Evolutionary conservation across 2,888 invertebrate genomes (phyloP).

Genomic region (Tromatobia lineatoria): DNA sequence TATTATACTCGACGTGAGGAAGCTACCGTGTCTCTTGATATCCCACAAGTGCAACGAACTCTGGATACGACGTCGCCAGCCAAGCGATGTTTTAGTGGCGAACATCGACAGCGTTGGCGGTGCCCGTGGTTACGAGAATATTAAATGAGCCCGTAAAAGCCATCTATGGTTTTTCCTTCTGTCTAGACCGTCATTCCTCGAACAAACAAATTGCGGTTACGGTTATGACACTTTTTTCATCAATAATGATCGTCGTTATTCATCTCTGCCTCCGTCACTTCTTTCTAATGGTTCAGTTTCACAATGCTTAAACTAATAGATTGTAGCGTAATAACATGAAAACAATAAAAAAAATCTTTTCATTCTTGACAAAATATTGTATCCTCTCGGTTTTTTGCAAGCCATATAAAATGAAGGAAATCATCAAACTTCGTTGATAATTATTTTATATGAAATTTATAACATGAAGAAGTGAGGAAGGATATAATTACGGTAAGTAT

Average conservation of each 20-base stretch:
- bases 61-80: conserved; percentile 17
- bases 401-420: too few species aligned
- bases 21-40: not conserved
- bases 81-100: conserved; percentile 6
- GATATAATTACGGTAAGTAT: too few species aligned
- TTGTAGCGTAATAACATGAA: too few species aligned
- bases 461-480: too few species aligned
- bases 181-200: conserved; percentile 44
- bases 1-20: too few species aligned
- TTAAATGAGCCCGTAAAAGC: not conserved
- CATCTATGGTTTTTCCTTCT: conserved; percentile 17
- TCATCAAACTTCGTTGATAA: too few species aligned
- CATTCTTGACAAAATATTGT: not conserved
- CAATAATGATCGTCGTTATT: too few species aligned
- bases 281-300: not conserved
- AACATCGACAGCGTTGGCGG: conserved; percentile 15
- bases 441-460: too few species aligned
- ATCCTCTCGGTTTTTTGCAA: too few species aligned
- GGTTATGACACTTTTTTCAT: too few species aligned
- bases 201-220: conserved; percentile 28
- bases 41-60: conserved; percentile 63
- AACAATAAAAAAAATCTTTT: not conserved
- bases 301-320: too few species aligned
- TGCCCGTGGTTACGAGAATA: conserved; percentile 29
- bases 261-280: not conserved